Percentiles rank a stretch among this genome's conserved stretches.
Evolutionary conservation across 2,113 vertebrate species (phyloP).

Genomic region (Megalops atlanticus): DNA sequence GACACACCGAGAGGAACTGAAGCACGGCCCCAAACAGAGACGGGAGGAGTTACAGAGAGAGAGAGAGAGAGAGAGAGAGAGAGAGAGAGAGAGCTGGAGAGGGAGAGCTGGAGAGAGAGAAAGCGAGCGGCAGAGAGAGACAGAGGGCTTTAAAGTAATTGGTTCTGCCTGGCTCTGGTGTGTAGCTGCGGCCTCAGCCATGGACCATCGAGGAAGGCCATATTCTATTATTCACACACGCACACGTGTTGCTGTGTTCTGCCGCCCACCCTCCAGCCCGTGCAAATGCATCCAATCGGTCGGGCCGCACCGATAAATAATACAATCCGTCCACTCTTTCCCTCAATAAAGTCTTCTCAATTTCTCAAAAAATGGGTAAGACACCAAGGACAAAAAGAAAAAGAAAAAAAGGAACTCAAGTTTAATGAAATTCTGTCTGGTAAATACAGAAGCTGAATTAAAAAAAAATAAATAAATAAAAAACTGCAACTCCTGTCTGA

Average conservation of each 20-base stretch:
- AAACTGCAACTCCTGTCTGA: background rate
- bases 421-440: background rate
- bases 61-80: constrained; percentile 23
- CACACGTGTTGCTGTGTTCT: constrained; percentile 42
- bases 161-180: constrained; percentile 38
- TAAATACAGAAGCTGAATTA: background rate
- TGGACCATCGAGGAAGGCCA: constrained; percentile 32
- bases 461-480: background rate
- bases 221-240: constrained; percentile 29
- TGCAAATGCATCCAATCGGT: background rate
- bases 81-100: constrained; percentile 28
- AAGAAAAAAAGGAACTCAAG: background rate
- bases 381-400: background rate
- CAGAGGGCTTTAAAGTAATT: constrained; percentile 59
- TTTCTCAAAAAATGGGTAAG: background rate
- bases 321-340: background rate
- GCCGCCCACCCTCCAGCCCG: constrained; percentile 18
- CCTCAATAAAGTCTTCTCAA: background rate
- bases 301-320: background rate
- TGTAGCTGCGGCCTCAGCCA: constrained; percentile 27
- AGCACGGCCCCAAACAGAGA: constrained; percentile 46
- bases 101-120: constrained; percentile 17
- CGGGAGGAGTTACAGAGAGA: too few relatives aligned
- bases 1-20: constrained; percentile 45
- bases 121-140: background rate